Percentiles rank a stretch among this genome's conserved stretches.
phyloP scores from a whole-genome alignment of 2,113 vertebrate species.

The Pseudorasbora parva region DNA sequence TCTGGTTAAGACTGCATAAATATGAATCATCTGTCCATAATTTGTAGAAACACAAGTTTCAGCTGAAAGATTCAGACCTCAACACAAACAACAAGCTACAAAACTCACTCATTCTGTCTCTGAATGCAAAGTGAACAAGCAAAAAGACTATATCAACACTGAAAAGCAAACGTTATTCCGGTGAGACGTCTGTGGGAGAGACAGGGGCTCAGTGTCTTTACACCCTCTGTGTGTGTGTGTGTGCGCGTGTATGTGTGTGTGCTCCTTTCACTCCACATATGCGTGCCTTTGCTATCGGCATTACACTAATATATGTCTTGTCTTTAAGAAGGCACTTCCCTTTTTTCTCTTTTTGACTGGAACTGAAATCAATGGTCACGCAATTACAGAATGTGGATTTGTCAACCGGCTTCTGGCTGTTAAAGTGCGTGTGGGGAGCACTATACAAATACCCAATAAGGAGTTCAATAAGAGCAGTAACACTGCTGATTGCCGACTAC shows the following conservation, averaged over 20 bases:
- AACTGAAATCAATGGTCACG: slow-evolving; percentile 59
- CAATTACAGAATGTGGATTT: slow-evolving; percentile 58
- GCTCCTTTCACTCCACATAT: slow-evolving; percentile 29
- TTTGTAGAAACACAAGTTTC: neutral
- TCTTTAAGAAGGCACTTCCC: slow-evolving; percentile 43
- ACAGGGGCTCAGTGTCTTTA: slow-evolving; percentile 17
- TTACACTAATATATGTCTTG: slow-evolving; percentile 53
- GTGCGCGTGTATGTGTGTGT: neutral
- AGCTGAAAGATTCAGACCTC: neutral
- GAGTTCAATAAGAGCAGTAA: slow-evolving; percentile 55
- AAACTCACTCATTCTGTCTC: neutral
- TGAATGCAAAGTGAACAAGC: neutral
- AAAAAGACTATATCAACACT: neutral
- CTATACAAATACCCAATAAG: slow-evolving; percentile 55
- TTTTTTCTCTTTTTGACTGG: slow-evolving; percentile 54
- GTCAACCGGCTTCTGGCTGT: slow-evolving; percentile 41
- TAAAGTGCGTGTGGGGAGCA: slow-evolving; percentile 51
- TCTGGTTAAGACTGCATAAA: neutral
- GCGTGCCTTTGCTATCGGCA: slow-evolving; percentile 32
- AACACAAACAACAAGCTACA: neutral
- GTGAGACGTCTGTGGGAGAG: slow-evolving; percentile 2
- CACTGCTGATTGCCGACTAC: slow-evolving; percentile 51
- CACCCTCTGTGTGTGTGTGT: neutral
- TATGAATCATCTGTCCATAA: neutral
- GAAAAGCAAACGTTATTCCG: slow-evolving; percentile 14